Evolutionary conservation across 2,113 vertebrate genomes (phyloP).

Genomic region (Pedionomus torquatus): DNA sequence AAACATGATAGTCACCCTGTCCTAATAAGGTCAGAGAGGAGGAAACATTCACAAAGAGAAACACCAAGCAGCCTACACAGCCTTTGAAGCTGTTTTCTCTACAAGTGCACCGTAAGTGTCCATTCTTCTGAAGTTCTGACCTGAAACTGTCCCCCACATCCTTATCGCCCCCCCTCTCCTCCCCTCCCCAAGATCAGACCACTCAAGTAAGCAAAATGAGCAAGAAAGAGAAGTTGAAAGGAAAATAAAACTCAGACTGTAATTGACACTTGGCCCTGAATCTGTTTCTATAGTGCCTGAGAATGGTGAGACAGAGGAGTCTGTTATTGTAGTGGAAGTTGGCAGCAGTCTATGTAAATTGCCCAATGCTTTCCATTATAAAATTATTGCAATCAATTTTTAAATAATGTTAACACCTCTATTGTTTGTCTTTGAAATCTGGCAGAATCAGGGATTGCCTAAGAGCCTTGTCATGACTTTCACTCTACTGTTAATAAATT

Average conservation of each 20-base stretch:
- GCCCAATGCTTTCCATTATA: constrained; percentile 40
- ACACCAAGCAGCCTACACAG: neutral
- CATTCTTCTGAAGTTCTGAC: neutral
- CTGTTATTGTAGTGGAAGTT: neutral
- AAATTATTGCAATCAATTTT: constrained; percentile 14
- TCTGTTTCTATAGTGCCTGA: neutral
- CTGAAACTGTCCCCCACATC: neutral
- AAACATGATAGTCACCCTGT: neutral
- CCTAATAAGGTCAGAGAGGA: neutral
- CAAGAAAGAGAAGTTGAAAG: neutral
- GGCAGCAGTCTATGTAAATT: neutral
- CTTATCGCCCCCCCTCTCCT: neutral
- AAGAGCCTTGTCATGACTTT: constrained; percentile 8
- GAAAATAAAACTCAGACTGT: neutral
- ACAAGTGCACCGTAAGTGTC: fast-evolving
- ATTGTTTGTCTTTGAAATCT: constrained; percentile 37
- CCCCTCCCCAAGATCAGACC: neutral
- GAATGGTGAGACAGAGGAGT: neutral
- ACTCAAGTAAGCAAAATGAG: neutral
- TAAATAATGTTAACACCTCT: neutral
- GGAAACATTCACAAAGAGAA: neutral
- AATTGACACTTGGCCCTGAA: neutral
- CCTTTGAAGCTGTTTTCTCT: neutral
- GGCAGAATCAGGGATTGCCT: constrained; percentile 16
- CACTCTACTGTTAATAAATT: neutral